A percentile compares a stretch with the other conserved stretches of the same genome.
These are phyloP conservation scores for Epinotia nisella DNA, from an alignment of 2,888 invertebrate species.

Conservation along the genomic window DNA sequence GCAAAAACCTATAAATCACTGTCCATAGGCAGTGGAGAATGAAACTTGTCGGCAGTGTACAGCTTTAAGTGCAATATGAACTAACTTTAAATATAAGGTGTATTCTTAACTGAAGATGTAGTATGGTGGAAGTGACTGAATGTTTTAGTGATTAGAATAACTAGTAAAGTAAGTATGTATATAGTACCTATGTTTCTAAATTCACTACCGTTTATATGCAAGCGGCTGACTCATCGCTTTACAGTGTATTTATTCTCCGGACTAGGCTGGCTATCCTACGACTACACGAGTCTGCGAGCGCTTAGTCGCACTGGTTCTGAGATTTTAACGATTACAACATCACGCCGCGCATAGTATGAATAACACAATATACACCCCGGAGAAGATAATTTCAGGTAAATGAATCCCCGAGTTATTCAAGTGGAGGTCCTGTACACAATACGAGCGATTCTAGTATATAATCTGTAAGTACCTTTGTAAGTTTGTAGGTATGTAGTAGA, in stretches of 20 bases:
- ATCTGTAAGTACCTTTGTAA: not conserved
- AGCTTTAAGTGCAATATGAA: not conserved
- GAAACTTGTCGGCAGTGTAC: not conserved
- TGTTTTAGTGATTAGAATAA: not conserved
- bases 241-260: not conserved
- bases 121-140: constrained; percentile 6
- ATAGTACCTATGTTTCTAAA: not conserved
- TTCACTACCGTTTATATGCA: no score
- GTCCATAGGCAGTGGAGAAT: not conserved
- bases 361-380: not conserved
- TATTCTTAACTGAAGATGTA: not conserved
- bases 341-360: not conserved
- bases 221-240: not conserved
- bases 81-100: not conserved
- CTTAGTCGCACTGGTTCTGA: not conserved
- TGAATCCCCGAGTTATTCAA: not conserved
- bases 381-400: not conserved
- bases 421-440: not conserved
- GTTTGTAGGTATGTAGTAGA: no score
- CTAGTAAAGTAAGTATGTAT: not conserved
- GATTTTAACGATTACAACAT: not conserved
- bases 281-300: not conserved
- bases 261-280: not conserved
- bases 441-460: not conserved
- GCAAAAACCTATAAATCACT: no score